These are phyloP conservation scores for Lasioglossum leucozonium DNA, from an alignment of 2,888 invertebrate species.

Conservation along the genomic window DNA sequence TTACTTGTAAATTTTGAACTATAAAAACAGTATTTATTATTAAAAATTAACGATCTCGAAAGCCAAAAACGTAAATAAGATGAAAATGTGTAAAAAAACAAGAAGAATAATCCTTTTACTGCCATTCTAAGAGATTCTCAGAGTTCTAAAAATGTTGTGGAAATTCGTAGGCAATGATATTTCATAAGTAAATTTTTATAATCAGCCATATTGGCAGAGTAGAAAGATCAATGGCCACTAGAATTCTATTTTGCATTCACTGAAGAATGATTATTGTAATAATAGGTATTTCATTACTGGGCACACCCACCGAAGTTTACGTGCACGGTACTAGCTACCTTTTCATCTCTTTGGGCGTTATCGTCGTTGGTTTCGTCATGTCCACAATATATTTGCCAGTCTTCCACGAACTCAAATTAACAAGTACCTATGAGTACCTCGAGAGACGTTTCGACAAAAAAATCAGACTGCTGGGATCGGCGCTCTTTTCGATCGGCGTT, in stretches of 20 bases:
- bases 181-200: neutral
- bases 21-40: neutral
- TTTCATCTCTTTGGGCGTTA: constrained; percentile 87
- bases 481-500: constrained; percentile 89
- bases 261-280: neutral
- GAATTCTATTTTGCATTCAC: neutral
- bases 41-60: neutral
- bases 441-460: constrained; percentile 89
- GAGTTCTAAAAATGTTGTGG: too few relatives aligned
- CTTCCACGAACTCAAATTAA: constrained; percentile 90
- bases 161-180: neutral
- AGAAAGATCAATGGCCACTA: neutral
- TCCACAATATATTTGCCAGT: constrained; percentile 90
- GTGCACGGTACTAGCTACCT: constrained; percentile 92
- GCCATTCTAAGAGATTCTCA: too few relatives aligned
- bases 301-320: constrained; percentile 92
- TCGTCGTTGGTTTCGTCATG: constrained; percentile 89
- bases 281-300: constrained; percentile 90
- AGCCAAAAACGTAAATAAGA: neutral
- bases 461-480: constrained; percentile 89
- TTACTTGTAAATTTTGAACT: neutral
- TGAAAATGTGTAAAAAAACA: neutral
- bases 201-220: neutral
- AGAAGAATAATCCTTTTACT: neutral
- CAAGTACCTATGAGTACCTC: constrained; percentile 93